Evolutionary conservation across 2,113 vertebrate genomes (phyloP), one percentile per base, ranked within the genome.

Genomic region (Hemiprocne comata): DNA sequence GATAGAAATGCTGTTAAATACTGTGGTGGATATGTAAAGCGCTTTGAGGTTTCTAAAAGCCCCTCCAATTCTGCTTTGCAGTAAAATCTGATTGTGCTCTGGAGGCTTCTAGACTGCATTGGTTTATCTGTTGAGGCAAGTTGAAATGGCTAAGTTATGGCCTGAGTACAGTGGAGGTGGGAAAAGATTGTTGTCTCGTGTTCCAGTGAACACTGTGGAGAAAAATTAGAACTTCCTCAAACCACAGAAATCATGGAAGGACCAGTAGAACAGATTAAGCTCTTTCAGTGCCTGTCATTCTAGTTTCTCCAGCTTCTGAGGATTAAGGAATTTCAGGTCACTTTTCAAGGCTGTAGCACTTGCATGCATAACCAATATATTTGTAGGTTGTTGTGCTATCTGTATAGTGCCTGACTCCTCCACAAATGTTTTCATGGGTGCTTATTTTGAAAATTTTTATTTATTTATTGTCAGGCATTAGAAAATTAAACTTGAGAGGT

Each of bases 11-110:
- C 46, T 82, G 2, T 46, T 67, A 74, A 86, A 58, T 74, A 55
- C 69, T 62, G 34, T 60, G 54, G 51, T 62, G 70, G 64, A 51
- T 76, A 2, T 64, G 26, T 82, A 29, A 93, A 89, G 72, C 69
- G 67, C 78, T 90, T 57, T 80, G 79, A 71, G 65, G 48, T 90
- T 94, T 91, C 75, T 67, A 64, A 84, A 86, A 88, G 78, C 38
- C 48, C 67, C 42, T 86, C 31, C 9, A n/a, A 42, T 91, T 84
- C 64, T 92, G 78, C 85, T 80, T 51, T 53, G 79, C 72, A 93
- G 67, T 79, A 60, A 62, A 94, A 84, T 50, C 75, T 64, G 46
- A 78, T 83, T 72, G 78, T 85, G 85, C 70, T 90, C 94, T 70
- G 69, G 80, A 62, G 83, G 92, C 60, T 93, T 13, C 64, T 84